Evolutionary conservation across 2,888 invertebrate species (phyloP).

Genomic region (Beris morrisii): DNA sequence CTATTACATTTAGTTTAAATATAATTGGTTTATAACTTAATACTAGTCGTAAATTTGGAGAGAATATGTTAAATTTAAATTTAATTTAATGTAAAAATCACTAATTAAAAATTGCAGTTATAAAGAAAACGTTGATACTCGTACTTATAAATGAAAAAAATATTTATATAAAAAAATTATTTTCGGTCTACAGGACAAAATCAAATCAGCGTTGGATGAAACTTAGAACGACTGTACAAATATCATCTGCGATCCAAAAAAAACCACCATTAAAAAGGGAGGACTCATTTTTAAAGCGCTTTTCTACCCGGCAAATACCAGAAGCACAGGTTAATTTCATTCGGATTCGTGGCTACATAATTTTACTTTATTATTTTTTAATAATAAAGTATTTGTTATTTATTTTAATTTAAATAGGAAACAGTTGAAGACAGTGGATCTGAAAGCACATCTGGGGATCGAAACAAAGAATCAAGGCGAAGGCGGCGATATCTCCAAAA

Average conservation of each 20-base stretch:
- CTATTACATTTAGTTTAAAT: too few species aligned
- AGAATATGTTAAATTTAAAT: too few species aligned
- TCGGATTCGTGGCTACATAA: neutral
- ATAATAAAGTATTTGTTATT: too few species aligned
- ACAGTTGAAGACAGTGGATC: constrained; percentile 71
- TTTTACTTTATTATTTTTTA: too few species aligned
- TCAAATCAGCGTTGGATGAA: constrained; percentile 97
- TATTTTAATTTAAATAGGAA: constrained; percentile 49
- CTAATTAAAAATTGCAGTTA: too few species aligned
- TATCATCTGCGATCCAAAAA: constrained; percentile 87
- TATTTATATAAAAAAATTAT: constrained; percentile 8
- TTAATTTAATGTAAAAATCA: too few species aligned
- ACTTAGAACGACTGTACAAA: constrained; percentile 88
- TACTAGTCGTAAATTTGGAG: too few species aligned
- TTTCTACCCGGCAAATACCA: constrained; percentile 89
- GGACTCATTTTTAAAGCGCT: constrained; percentile 90
- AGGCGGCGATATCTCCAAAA: constrained; percentile 70
- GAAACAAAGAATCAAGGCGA: constrained; percentile 62
- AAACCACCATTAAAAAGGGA: constrained; percentile 88
- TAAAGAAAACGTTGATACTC: too few species aligned
- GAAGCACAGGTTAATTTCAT: constrained; percentile 70
- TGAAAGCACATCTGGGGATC: constrained; percentile 66
- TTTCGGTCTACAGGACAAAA: constrained; percentile 68
- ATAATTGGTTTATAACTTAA: too few species aligned
- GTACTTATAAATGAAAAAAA: too few species aligned